Evolutionary conservation across 2,113 vertebrate genomes (phyloP).

Genomic region (Porphyrio hochstetteri): DNA sequence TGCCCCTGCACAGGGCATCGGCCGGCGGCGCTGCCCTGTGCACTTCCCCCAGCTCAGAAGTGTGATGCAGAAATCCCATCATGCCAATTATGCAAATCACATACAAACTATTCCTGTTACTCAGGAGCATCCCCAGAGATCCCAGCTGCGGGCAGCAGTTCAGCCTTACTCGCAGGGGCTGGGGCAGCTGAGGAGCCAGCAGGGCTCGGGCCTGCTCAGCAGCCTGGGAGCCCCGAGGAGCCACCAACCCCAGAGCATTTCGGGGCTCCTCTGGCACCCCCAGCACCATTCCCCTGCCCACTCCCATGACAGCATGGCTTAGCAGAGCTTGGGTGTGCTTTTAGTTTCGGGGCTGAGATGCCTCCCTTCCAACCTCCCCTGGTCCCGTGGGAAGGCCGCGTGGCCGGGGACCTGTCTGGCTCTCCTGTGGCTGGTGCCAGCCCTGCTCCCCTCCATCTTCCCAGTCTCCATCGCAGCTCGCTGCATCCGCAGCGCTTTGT

Average conservation of each 20-base stretch:
- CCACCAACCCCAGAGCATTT: accelerated
- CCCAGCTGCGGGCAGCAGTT: background rate
- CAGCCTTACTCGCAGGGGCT: conserved; percentile 22
- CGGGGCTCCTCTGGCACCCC: background rate
- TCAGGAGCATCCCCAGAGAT: conserved; percentile 46
- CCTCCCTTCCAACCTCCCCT: background rate
- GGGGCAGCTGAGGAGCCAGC: background rate
- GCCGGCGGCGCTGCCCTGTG: background rate
- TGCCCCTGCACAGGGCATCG: background rate
- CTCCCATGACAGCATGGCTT: accelerated
- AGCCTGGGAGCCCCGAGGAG: background rate
- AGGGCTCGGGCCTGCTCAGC: background rate
- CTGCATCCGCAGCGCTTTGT: conserved; percentile 39
- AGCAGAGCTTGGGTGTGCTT: background rate
- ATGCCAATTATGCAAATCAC: conserved; percentile 43
- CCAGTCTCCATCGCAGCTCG: background rate
- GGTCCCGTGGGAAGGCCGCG: background rate
- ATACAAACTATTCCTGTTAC: conserved; percentile 32
- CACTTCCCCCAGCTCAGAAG: background rate
- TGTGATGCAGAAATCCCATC: conserved; percentile 25
- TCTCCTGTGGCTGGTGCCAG: accelerated
- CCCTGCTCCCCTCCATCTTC: background rate
- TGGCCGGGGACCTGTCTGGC: accelerated
- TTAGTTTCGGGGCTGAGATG: background rate
- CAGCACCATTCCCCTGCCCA: background rate